These are phyloP conservation scores for Venusia cambrica DNA, from an alignment of 2,888 invertebrate genomes.

Conservation along the genomic window DNA sequence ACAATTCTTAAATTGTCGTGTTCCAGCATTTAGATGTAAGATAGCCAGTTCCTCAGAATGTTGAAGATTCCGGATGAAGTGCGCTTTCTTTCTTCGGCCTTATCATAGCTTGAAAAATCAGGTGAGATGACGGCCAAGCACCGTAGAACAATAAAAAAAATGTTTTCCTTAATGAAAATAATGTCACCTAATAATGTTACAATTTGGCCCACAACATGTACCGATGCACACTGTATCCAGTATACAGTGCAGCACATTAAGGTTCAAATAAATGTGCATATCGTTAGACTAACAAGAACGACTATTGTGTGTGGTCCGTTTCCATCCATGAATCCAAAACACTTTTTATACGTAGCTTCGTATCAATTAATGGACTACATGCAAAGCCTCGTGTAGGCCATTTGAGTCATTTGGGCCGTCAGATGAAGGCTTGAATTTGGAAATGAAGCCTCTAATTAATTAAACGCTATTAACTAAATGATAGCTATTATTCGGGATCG, in stretches of 20 bases:
- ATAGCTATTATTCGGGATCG: conserved; percentile 54
- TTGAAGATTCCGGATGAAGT: too few species aligned
- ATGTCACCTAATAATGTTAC: too few species aligned
- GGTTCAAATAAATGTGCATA: conserved; percentile 75
- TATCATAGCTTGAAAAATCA: too few species aligned
- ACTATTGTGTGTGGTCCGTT: conserved; percentile 71
- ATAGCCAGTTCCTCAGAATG: too few species aligned
- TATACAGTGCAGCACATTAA: conserved; percentile 49
- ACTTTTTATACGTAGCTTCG: conserved; percentile 58
- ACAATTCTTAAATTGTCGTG: too few species aligned
- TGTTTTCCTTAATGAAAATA: too few species aligned
- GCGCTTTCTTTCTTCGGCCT: too few species aligned
- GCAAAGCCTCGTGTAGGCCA: conserved; percentile 54
- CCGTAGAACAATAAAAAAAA: too few species aligned
- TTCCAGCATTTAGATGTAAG: too few species aligned
- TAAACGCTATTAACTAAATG: conserved; percentile 63
- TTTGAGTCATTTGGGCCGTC: conserved; percentile 64
- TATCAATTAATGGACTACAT: conserved; percentile 65
- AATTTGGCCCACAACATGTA: conserved; percentile 29
- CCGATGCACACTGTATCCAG: conserved; percentile 25
- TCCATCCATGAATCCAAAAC: conserved; percentile 49
- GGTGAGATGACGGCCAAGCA: too few species aligned
- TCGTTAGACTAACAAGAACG: conserved; percentile 69
- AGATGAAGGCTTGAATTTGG: conserved; percentile 58
- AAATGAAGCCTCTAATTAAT: conserved; percentile 65